Evolutionary conservation across 1,140 invertebrate genomes (phyloP), one percentile per base, ranked within the genome.

Genomic region (Luehdorfia chinensis): DNA sequence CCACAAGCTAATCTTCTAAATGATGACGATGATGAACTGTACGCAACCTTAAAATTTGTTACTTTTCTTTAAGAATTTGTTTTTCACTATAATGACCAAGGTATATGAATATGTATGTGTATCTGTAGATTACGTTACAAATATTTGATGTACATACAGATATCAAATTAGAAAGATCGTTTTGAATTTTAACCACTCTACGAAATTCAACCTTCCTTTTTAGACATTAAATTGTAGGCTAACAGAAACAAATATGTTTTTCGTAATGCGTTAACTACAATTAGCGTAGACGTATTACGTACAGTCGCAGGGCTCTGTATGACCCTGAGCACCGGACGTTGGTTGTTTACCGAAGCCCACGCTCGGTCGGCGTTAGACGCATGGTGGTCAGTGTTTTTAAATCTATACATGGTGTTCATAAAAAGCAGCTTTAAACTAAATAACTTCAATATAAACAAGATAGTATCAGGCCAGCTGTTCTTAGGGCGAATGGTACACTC

Each of bases 271-370:
- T 37, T 39, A 50, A 47, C 43, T 47, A 46, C 52, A 50, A 53
- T 33, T 41, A 45, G 27, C 48, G 31, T 30, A 14, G 49, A 31
- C 31, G 9, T 28, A n/a, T n/a, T n/a, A n/a, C n/a, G n/a, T 12
- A 27, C 55, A 65, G 57, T 52, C 54, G 56, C 53, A 50, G 45
- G 36, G 59, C 49, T 54, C 50, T 37, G 59, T 43, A 55, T 49
- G 54, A 47, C 56, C 47, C 36, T 51, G 59, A 52, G 62, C 57
- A 59, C 74, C 75, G 76, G 76, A 80, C 67, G 74, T 74, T 47
- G 55, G 66, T 51, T 74, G 69, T 80, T 80, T 80, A 59, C 64
- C 61, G 61, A 64, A 66, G 43, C 75, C 73, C 66, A 74, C 73
- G 62, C 66, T 18, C 43, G 50, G 70, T 79, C 62, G 72, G 74